Percentiles rank a stretch among this genome's conserved stretches.
phyloP scores from a whole-genome alignment of 2,888 invertebrate genomes.

The Brachylomia viminalis region DNA sequence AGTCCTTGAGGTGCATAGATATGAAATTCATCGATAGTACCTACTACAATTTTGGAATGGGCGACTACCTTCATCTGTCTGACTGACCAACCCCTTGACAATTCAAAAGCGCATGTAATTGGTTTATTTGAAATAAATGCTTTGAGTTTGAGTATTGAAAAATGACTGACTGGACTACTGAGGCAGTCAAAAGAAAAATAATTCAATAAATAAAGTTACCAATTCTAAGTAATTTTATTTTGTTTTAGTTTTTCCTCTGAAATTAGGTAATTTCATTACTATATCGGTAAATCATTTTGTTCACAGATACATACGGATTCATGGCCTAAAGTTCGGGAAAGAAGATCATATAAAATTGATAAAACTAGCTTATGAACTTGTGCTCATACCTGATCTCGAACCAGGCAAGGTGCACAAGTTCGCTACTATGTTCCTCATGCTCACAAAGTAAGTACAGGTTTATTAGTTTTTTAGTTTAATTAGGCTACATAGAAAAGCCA shows the following conservation, averaged over 20 bases:
- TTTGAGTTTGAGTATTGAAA: no score
- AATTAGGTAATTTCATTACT: not conserved
- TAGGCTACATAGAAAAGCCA: not conserved
- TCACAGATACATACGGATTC: slow-evolving; percentile 94
- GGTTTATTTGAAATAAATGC: no score
- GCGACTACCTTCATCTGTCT: no score
- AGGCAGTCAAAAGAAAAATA: not conserved
- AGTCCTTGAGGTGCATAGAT: no score
- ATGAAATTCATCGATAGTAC: no score
- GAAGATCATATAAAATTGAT: slow-evolving; percentile 96
- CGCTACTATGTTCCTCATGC: slow-evolving; percentile 91
- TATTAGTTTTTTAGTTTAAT: not conserved
- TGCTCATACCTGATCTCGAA: slow-evolving; percentile 94
- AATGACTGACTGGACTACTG: no score
- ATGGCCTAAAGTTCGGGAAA: slow-evolving; percentile 96
- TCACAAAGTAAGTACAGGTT: slow-evolving; percentile 92
- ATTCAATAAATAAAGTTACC: not conserved
- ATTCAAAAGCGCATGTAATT: no score
- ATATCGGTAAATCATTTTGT: slow-evolving; percentile 36
- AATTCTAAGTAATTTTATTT: not conserved
- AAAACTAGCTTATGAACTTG: slow-evolving; percentile 94
- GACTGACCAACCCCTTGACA: no score
- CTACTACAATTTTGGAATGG: no score
- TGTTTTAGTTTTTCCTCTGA: not conserved
- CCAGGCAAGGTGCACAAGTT: slow-evolving; percentile 93